Base-by-base conservation (phyloP, 2,113 vertebrate species). In the Neopipo cinnamomea region DNA sequence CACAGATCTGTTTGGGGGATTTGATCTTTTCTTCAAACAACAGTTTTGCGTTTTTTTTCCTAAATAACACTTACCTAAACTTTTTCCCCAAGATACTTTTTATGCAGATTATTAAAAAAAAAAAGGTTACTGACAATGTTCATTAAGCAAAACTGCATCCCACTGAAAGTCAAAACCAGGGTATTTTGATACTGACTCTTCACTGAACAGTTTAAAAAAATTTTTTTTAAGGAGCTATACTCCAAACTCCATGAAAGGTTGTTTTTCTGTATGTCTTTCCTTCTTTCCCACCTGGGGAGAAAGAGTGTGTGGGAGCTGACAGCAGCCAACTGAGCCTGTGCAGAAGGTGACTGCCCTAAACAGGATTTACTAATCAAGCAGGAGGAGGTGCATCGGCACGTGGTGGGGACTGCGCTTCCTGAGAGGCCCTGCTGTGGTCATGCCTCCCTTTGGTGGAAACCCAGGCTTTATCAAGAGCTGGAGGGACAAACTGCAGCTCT, bases 341-440 rank as follows among this genome's bases (percentile, higher is more conserved):
- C 63, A 61, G 72, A 62, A 72, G 42, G 56, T 12, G 1, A 58
- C 75, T 85, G 56, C 50, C 85, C 53, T 35, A 12, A 73, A 15
- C 6, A 47, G 35, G 56, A 53, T 86, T 66, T 87, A 56, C 28
- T 58, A 47, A 56, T 9, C 3, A 3, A 27, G 44, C 71, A 77
- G 80, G 71, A 93, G 75, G 74, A 91, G 78, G 88, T 91, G 76
- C 85, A n/a, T 78, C 27, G 0, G 49, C 71, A 66, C 28, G 66
- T 79, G 88, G 90, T 82, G 93, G 61, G 55, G 66, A 96, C 97
- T 96, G 50, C 89, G 91, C 86, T 97, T 97, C 97, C 96, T 91
- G 56, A 95, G 92, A 97, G 92, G 94, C 96, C 70, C 61, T 28
- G 4, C 81, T 71, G 91, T 71, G 78, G 90, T 73, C 73, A 41